Evolutionary conservation across 2,113 vertebrate species (phyloP), one percentile per base, ranked within the genome.

Genomic region (Deroptyus accipitrinus): DNA sequence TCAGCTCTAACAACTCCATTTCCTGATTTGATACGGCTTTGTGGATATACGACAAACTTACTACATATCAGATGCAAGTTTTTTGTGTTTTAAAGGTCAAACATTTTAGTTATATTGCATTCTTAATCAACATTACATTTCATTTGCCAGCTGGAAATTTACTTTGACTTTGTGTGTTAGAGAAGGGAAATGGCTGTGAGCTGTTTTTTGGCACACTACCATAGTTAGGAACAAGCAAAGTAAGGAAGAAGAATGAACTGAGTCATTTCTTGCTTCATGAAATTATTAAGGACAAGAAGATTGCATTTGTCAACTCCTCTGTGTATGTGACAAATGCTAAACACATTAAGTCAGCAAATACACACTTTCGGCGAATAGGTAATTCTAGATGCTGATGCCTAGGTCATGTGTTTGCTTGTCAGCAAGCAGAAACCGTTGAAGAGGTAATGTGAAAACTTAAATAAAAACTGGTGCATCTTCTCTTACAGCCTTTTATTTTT

Each of bases 91-190:
- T 75, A 64, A 86, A 94, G 79, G 83, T 91, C 90, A 90, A 88
- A 88, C 70, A 55, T 81, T 95, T 92, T 44, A 86, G 61, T 83
- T 93, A 48, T 44, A 63, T 82, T 96, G 80, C 83, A 79, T 96
- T 96, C 55, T 73, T 92, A 92, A 94, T 96, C 80, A 90, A 66
- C 17, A 0, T 28, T 64, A 55, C 27, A n/a, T 84, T 94, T 96
- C 33, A 42, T 81, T 94, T 93, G 63, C 87, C 94, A 93, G 90
- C 67, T 96, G 90, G 90, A 94, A 94, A 96, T 94, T 82, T 68
- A 49, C 86, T 96, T 91, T 91, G 93, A 92, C 89, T 82, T 88
- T 42, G 46, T 88, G 6, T 61, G 46, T 78, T 81, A 57, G 62
- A 88, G 86, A 88, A 88, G 46, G 83, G 55, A 93, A 92, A 86